A percentile compares a stretch with the other conserved stretches of the same genome.
Conservation (phyloP, 2,888 invertebrate genomes). For the Tridacna gigas region DNA sequence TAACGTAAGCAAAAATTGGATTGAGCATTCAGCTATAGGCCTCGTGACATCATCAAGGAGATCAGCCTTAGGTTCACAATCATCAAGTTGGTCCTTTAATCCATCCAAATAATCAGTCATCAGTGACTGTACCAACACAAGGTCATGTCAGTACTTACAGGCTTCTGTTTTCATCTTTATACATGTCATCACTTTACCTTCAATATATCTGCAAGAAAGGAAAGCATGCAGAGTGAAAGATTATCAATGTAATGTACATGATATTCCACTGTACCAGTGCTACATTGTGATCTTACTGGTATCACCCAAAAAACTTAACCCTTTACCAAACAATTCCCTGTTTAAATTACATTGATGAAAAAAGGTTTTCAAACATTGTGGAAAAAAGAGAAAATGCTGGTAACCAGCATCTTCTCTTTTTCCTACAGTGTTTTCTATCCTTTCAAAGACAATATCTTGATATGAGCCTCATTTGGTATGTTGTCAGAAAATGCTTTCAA, state of each 20-base stretch:
- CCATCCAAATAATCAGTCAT: background rate
- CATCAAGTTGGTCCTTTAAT: background rate
- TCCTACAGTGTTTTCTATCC: background rate
- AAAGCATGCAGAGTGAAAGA: too few species aligned
- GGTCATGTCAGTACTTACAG: constrained; percentile 3
- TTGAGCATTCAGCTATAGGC: constrained; percentile 24
- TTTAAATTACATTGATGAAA: too few species aligned
- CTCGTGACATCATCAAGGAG: constrained; percentile 34
- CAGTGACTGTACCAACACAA: background rate
- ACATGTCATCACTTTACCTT: constrained; percentile 19
- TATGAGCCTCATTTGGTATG: too few species aligned
- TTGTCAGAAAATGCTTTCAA: too few species aligned
- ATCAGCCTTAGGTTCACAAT: constrained; percentile 24
- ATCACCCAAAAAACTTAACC: too few species aligned
- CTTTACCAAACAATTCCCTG: too few species aligned
- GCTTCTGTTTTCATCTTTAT: constrained; percentile 9
- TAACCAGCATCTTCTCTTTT: background rate
- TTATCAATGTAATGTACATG: too few species aligned
- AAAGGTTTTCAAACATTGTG: background rate
- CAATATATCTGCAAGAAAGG: too few species aligned
- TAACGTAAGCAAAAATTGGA: constrained; percentile 6
- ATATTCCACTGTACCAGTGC: too few species aligned
- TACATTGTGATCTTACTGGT: too few species aligned
- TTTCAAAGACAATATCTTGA: too few species aligned
- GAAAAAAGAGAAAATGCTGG: background rate